Evolutionary conservation across 1,140 invertebrate species (phyloP), one percentile per base, ranked within the genome.

Genomic region (Caenorhabditis tropicalis): DNA sequence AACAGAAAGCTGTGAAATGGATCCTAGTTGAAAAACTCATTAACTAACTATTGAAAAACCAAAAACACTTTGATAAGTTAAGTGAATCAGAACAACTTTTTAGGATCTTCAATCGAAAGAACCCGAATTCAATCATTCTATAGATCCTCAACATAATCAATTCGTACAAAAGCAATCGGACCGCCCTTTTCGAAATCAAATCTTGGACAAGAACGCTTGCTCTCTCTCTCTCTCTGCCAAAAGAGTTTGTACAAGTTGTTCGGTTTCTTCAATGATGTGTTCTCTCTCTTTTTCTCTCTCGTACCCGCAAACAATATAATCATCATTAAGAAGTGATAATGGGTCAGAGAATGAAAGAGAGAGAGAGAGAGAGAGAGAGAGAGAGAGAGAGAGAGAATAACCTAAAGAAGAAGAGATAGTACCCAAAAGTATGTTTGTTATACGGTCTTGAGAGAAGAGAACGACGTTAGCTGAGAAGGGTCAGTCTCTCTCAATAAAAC

Each of bases 301-400:
- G 58, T 65, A 65, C 58, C 36, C 65, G 65, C 36, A 74, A 74
- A 74, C 65, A 74, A 74, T 74, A 31, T 39, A 74, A 74, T 65
- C 58, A 65, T 65, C 58, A 65, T 65, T 24, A 65, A 33, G 27
- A 74, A 74, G 65, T 74, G 65, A 74, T 74, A 74, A 74, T 74
- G 36, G 65, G 65, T 39, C 65, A 74, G 27, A 74, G 36, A 65
- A 10, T 12, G 7, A n/a, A 21, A n/a, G 58, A 60, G 27, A 27
- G 31, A 65, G 58, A 70, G 10, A 70, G 19, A 70, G 60, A 70
- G 60, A 70, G 12, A 7, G 10, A 16, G 56, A 31, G 56, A 60
- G 27, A 27, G 31, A 65, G 58, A 70, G 10, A 70, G 19, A 70
- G 65, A 74, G 65, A 74, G 5, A 74, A 24, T 24, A 27, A 39